Evolutionary conservation across 2,797 vertebrate species (phyloP).

Genomic region (Intellagama lesueurii): DNA sequence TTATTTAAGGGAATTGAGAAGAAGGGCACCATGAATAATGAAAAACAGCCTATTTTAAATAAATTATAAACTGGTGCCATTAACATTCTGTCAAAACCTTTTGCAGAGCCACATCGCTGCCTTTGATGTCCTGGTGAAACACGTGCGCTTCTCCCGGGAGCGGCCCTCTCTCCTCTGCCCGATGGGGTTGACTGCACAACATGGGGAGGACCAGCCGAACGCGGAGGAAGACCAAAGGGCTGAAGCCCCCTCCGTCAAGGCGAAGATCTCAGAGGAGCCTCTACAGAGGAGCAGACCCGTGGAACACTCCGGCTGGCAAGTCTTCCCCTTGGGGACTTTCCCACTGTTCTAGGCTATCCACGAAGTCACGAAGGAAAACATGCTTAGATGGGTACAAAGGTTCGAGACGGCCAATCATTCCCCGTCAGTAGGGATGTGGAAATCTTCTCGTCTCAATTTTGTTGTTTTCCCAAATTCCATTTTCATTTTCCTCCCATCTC

Average conservation of each 20-base stretch:
- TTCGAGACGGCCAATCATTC: too few species aligned
- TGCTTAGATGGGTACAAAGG: neutral
- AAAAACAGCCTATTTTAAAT: constrained; percentile 55
- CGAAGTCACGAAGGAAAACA: too few species aligned
- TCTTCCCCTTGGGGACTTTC: constrained; percentile 58
- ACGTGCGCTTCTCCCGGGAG: constrained; percentile 50
- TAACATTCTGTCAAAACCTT: constrained; percentile 69
- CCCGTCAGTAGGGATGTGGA: too few species aligned
- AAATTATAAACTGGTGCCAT: constrained; percentile 49
- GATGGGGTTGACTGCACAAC: constrained; percentile 79
- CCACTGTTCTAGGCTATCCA: neutral
- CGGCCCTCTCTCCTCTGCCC: constrained; percentile 56
- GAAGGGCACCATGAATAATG: constrained; percentile 72
- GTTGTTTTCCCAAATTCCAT: too few species aligned
- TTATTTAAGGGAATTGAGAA: constrained; percentile 11
- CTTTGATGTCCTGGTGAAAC: constrained; percentile 74
- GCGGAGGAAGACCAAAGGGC: constrained; percentile 70
- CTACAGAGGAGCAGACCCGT: constrained; percentile 66
- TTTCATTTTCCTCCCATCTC: too few species aligned
- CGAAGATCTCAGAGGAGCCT: constrained; percentile 51
- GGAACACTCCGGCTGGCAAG: constrained; percentile 79
- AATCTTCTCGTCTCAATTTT: too few species aligned
- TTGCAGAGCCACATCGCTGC: constrained; percentile 68
- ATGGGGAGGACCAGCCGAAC: constrained; percentile 73
- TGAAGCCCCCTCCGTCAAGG: constrained; percentile 65